phyloP scores from a whole-genome alignment of 2,797 vertebrate genomes.

The Ibycter americanus region DNA sequence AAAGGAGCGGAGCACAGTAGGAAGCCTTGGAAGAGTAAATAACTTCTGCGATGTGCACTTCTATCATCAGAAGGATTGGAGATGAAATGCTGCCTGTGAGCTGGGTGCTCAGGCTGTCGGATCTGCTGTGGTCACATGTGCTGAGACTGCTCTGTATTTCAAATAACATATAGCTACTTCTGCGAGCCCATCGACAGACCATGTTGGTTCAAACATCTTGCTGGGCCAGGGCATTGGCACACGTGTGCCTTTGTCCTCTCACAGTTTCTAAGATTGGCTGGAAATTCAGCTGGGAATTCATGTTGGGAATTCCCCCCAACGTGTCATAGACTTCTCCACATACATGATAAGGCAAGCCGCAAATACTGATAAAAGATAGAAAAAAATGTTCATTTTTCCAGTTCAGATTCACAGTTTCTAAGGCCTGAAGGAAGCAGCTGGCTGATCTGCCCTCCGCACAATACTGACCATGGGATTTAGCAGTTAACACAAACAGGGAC shows the following conservation, averaged over 20 bases:
- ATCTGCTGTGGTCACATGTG: fast-evolving
- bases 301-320: neutral
- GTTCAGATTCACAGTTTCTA: neutral
- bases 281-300: no score
- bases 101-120: neutral
- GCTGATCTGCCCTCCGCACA: neutral
- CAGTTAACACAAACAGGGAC: neutral
- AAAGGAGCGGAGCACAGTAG: neutral
- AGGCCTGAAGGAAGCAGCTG: neutral
- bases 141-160: neutral
- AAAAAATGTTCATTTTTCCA: neutral
- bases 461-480: neutral
- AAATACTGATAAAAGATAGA: neutral
- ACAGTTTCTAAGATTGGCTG: no score
- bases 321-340: neutral
- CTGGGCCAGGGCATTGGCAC: neutral
- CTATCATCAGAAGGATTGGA: neutral
- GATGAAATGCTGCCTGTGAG: neutral
- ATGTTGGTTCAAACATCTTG: fast-evolving
- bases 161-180: neutral
- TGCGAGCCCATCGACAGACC: fast-evolving
- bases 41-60: neutral
- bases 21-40: neutral
- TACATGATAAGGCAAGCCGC: neutral
- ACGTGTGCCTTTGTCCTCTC: fast-evolving